Conservation (phyloP, 2,113 vertebrate species). For the Muntiacus reevesi region DNA sequence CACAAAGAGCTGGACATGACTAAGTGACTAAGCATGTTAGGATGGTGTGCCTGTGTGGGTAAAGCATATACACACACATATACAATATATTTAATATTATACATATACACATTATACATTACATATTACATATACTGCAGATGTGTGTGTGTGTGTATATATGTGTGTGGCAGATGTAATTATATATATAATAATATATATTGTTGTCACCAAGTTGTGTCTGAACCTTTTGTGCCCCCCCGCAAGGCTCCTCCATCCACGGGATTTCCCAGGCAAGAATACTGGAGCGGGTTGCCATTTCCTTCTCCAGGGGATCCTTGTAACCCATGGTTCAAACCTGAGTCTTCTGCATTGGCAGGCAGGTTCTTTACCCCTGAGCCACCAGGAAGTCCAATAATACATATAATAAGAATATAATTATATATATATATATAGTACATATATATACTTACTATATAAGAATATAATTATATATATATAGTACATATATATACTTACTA, state of each 20-base stretch:
- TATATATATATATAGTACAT: background rate
- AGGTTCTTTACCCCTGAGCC: background rate
- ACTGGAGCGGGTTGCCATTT: background rate
- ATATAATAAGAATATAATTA: background rate
- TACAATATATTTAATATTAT: background rate
- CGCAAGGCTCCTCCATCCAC: fast-evolving
- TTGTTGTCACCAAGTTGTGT: background rate
- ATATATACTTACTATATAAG: background rate
- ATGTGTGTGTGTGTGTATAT: background rate
- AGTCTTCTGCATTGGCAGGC: background rate
- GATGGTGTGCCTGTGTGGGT: background rate
- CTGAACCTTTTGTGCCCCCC: background rate
- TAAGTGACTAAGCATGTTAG: background rate
- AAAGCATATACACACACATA: background rate
- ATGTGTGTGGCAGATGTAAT: background rate
- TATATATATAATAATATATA: background rate
- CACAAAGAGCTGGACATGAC: background rate
- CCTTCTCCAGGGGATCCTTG: background rate
- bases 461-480: background rate
- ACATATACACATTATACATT: background rate
- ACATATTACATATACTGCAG: background rate
- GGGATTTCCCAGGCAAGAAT: background rate
- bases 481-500: background rate
- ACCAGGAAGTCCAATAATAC: background rate
- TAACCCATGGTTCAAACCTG: background rate